phyloP scores from a whole-genome alignment of 2,888 invertebrate species.

The Actias luna region DNA sequence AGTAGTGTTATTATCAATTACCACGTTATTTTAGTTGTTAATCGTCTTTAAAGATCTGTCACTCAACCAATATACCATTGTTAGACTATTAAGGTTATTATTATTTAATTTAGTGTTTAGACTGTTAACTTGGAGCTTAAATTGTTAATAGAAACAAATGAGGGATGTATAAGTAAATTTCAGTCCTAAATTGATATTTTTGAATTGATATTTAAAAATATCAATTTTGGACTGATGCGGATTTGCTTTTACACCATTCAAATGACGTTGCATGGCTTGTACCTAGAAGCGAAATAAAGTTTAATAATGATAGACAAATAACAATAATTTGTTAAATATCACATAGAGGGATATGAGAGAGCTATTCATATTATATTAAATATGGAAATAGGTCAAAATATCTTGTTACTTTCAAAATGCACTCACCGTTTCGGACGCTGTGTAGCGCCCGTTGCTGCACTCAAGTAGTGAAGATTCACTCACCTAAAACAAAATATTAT shows the following conservation, averaged over 20 bases:
- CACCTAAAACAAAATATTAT: slow-evolving; percentile 66
- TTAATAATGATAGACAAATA: background rate
- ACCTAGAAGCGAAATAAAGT: background rate
- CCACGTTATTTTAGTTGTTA: background rate
- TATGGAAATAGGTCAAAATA: slow-evolving; percentile 4
- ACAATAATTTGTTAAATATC: background rate
- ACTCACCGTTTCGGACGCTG: slow-evolving; percentile 81
- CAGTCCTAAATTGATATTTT: too few relatives aligned
- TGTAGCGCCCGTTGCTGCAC: slow-evolving; percentile 80
- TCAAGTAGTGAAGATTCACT: slow-evolving; percentile 82
- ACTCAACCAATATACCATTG: background rate
- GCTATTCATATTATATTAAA: background rate
- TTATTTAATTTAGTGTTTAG: background rate
- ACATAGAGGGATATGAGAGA: too few relatives aligned
- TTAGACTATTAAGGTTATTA: background rate
- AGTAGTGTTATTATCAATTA: background rate
- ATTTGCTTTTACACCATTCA: too few relatives aligned
- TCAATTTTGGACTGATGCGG: too few relatives aligned
- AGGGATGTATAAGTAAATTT: too few relatives aligned
- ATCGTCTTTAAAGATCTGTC: background rate
- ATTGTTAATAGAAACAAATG: background rate
- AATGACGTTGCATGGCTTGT: background rate
- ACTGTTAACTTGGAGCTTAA: background rate
- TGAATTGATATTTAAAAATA: too few relatives aligned
- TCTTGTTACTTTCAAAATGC: slow-evolving; percentile 30